Evolutionary conservation across 2,113 vertebrate genomes (phyloP).

Genomic region (Odobenus rosmarus): DNA sequence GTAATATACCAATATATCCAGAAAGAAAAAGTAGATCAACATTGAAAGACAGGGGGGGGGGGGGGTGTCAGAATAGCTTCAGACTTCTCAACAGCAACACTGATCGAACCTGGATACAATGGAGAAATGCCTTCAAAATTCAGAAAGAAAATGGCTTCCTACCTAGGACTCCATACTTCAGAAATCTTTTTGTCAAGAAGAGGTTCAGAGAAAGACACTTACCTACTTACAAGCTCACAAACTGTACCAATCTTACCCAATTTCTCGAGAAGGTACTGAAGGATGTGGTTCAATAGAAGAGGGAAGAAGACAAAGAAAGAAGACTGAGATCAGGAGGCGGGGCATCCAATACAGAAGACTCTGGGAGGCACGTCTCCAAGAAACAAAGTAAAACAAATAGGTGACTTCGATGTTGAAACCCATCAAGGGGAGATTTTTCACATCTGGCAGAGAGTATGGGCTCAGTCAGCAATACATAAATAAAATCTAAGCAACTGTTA

Average conservation of each 20-base stretch:
- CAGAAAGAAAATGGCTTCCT: not conserved
- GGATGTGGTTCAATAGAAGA: not conserved
- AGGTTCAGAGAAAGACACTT: not conserved
- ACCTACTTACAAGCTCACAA: not conserved
- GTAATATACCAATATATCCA: not conserved
- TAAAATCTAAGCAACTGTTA: not conserved
- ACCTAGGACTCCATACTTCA: not conserved
- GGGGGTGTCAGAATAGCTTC: not conserved
- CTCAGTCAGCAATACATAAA: not conserved
- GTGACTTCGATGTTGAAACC: too few relatives aligned
- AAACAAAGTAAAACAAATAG: not conserved
- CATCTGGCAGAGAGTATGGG: not conserved
- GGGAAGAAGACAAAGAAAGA: not conserved
- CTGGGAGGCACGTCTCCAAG: not conserved
- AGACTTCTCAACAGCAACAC: not conserved
- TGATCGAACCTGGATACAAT: not conserved
- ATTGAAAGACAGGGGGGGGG: rapidly evolving
- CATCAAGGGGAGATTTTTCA: not conserved
- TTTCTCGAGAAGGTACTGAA: not conserved
- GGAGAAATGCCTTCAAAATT: not conserved
- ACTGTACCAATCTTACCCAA: not conserved
- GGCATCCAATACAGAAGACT: not conserved
- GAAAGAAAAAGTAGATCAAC: not conserved
- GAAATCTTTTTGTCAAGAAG: not conserved
- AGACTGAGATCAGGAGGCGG: not conserved